Base-by-base conservation (phyloP, 2,888 invertebrate genomes). In the Thymelicus acteon region DNA sequence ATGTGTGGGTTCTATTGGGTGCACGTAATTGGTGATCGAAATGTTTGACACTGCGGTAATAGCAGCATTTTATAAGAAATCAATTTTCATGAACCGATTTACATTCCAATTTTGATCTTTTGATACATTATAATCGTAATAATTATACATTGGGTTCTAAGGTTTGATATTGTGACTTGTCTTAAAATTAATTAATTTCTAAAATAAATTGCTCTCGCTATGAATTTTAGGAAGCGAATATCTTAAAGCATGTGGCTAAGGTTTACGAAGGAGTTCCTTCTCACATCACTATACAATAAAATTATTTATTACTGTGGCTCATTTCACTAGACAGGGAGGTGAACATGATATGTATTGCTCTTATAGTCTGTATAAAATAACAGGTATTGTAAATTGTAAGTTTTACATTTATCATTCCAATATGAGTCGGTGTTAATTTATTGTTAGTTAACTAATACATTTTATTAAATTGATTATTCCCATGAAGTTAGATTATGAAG, bases 141-240 rank as follows among this genome's bases (percentile, higher is more conserved):
- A 78, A 80, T 81, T 82, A 74, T 79, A 75, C 75, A 77, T 83
- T 86, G 81, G 77, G 79, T 87, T 88, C 84, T 80, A 87, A 86
- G 79, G 81, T 88, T 89, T 87, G 85, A 88, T 89, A 90, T 89
- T 85, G 89, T 89, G 85, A 85, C 80, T 86, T 84, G 86, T 89
- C 85, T 80, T 83, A 83, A 86, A 76, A 82, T 80, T 71, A 74
- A 82, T 81, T 82, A 79, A 82, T 85, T 86, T 86, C 82, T 76
- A 82, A 83, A 81, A 80, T 80, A 83, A 57, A 58, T 71, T 71
- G 57, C 80, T 85, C 81, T 87, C 78, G 84, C 83, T 86, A 83
- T 80, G 82, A 85, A 84, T 82, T 80, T 83, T 82, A 83, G 80
- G 76, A 83, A 81, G 81, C 82, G 63, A 83, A 77, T 76, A 76